These are phyloP conservation scores for Helleia helle DNA, from an alignment of 2,888 invertebrate species.

Conservation along the genomic window DNA sequence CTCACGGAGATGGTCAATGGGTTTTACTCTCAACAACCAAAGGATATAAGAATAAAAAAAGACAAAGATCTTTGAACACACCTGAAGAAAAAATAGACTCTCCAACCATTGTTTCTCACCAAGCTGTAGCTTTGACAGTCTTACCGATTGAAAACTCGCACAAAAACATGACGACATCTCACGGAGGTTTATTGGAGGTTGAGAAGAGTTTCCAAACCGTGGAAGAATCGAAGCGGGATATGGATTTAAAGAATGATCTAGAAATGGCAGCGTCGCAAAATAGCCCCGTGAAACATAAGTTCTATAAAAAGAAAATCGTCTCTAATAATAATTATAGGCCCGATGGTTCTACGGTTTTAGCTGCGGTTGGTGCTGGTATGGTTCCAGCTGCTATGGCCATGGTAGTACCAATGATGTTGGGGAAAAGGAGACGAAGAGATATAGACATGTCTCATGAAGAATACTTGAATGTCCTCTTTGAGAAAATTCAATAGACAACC, in stretches of 20 bases:
- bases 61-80: slow-evolving; percentile 50
- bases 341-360: slow-evolving; percentile 77
- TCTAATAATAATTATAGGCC: slow-evolving; percentile 34
- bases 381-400: slow-evolving; percentile 87
- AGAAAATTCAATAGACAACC: slow-evolving; percentile 5
- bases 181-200: slow-evolving; percentile 83
- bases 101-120: slow-evolving; percentile 57
- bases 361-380: slow-evolving; percentile 85
- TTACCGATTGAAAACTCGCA: slow-evolving; percentile 79
- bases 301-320: slow-evolving; percentile 44
- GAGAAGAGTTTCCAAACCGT: slow-evolving; percentile 81
- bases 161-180: slow-evolving; percentile 78
- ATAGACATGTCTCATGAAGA: slow-evolving; percentile 15
- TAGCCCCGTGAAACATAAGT: slow-evolving; percentile 41
- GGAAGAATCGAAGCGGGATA: slow-evolving; percentile 71
- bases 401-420: slow-evolving; percentile 84
- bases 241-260: slow-evolving; percentile 51
- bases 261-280: slow-evolving; percentile 37
- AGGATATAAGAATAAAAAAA: slow-evolving; percentile 77
- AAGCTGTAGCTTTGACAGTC: slow-evolving; percentile 79
- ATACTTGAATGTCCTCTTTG: slow-evolving; percentile 7
- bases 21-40: slow-evolving; percentile 84
- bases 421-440: slow-evolving; percentile 56
- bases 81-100: slow-evolving; percentile 34
- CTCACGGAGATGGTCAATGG: slow-evolving; percentile 83